A percentile compares a stretch with the other conserved stretches of the same genome.
These are phyloP conservation scores for Thymelicus acteon DNA, from an alignment of 2,888 invertebrate genomes.

Conservation along the genomic window DNA sequence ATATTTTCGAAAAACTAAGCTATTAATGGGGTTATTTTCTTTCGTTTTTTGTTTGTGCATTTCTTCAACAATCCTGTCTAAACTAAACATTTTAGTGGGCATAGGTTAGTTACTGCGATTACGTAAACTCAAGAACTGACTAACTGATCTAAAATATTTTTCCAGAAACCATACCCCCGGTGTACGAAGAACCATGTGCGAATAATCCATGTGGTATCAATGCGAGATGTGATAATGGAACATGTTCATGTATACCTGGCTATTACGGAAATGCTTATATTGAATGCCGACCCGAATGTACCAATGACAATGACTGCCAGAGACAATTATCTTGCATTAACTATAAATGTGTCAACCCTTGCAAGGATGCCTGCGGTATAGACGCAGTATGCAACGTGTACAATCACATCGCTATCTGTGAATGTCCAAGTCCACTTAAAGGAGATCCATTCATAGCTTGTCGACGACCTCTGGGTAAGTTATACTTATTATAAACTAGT, in stretches of 20 bases:
- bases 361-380: constrained; percentile 88
- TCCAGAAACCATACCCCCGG: constrained; percentile 66
- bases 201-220: constrained; percentile 88
- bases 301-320: constrained; percentile 89
- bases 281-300: constrained; percentile 91
- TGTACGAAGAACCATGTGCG: constrained; percentile 82
- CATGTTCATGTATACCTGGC: constrained; percentile 86
- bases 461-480: constrained; percentile 78
- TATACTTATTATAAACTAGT: background rate
- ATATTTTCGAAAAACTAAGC: too few relatives aligned
- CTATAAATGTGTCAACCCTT: constrained; percentile 91
- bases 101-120: background rate
- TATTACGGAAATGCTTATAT: constrained; percentile 88
- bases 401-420: constrained; percentile 91
- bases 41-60: too few relatives aligned
- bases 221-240: constrained; percentile 83
- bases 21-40: too few relatives aligned
- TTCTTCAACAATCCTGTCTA: too few relatives aligned
- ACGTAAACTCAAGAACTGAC: background rate
- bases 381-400: constrained; percentile 90
- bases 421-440: constrained; percentile 88
- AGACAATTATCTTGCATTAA: constrained; percentile 89
- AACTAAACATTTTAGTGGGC: too few relatives aligned
- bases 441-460: constrained; percentile 93
- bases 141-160: constrained; percentile 8